Evolutionary conservation across 2,888 invertebrate species (phyloP).

Genomic region (Pristionchus mayeri): DNA sequence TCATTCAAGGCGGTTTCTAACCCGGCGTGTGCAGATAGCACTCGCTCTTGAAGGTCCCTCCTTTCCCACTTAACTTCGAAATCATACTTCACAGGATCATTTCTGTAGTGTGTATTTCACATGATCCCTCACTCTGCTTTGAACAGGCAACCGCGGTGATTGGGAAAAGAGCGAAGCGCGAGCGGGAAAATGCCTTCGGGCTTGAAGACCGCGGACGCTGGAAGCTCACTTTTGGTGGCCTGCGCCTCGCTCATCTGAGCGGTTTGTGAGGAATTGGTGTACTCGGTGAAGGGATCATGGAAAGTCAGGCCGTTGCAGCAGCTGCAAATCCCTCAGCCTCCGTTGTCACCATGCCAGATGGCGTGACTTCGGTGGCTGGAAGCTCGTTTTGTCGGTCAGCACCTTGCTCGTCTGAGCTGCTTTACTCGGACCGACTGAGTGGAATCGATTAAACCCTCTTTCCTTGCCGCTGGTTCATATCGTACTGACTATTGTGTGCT

Average conservation of each 20-base stretch:
- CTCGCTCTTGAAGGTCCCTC: neutral
- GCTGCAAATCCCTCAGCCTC: no score
- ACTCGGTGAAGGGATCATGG: no score
- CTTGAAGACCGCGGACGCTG: conserved; percentile 53
- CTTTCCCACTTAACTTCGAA: conserved; percentile 44
- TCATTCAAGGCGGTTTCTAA: neutral
- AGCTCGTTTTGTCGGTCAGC: no score
- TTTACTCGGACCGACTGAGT: no score
- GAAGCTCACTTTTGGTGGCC: conserved; percentile 55
- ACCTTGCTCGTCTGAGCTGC: no score
- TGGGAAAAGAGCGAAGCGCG: conserved; percentile 56
- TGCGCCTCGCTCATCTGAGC: conserved; percentile 61
- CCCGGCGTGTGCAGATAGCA: neutral
- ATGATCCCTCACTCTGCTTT: conserved; percentile 58
- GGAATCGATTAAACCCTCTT: no score
- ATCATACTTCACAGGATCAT: conserved; percentile 65
- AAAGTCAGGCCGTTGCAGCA: no score
- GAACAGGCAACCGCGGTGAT: conserved; percentile 58
- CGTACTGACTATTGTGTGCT: no score
- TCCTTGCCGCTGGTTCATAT: no score
- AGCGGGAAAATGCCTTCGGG: conserved; percentile 56
- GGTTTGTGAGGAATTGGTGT: no score
- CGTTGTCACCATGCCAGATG: no score
- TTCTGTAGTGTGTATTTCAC: conserved; percentile 64
- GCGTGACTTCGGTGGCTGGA: no score